A percentile compares a stretch with the other conserved stretches of the same genome.
Conservation (phyloP, 2,113 vertebrate species). For the Hiodon tergisus region DNA sequence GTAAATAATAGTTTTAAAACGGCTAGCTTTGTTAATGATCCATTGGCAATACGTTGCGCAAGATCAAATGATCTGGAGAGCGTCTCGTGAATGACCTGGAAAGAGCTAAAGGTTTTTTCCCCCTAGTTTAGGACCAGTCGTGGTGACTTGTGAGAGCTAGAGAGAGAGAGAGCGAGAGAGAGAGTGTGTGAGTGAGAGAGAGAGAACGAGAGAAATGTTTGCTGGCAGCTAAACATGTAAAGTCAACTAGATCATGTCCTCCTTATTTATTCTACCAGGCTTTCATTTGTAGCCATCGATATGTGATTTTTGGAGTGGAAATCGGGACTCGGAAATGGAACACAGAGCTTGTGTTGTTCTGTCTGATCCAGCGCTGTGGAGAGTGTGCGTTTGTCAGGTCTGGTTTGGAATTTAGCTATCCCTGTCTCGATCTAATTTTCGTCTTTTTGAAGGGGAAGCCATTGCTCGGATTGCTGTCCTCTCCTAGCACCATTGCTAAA, state of each 20-base stretch:
- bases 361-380: slow-evolving; percentile 22
- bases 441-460: slow-evolving; percentile 78
- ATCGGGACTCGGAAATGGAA: slow-evolving; percentile 29
- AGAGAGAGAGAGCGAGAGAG: slow-evolving; percentile 31
- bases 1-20: slow-evolving; percentile 54
- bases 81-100: slow-evolving; percentile 74
- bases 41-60: slow-evolving; percentile 59
- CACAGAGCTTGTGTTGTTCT: slow-evolving; percentile 25
- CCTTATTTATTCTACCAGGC: slow-evolving; percentile 42
- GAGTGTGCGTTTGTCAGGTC: slow-evolving; percentile 21
- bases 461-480: slow-evolving; percentile 77
- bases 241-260: slow-evolving; percentile 61
- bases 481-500: slow-evolving; percentile 39
- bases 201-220: slow-evolving; percentile 40
- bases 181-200: slow-evolving; percentile 36
- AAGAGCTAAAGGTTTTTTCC: slow-evolving; percentile 58
- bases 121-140: slow-evolving; percentile 54
- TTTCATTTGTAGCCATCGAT: slow-evolving; percentile 36
- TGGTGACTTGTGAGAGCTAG: slow-evolving; percentile 54
- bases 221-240: slow-evolving; percentile 49
- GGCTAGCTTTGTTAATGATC: slow-evolving; percentile 55
- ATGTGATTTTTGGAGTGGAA: slow-evolving; percentile 43
- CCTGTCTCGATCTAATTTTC: slow-evolving; percentile 23
- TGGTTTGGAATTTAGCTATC: slow-evolving; percentile 25
- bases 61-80: slow-evolving; percentile 58